phyloP scores from a whole-genome alignment of 2,113 vertebrate genomes.

The Furnarius figulus region DNA sequence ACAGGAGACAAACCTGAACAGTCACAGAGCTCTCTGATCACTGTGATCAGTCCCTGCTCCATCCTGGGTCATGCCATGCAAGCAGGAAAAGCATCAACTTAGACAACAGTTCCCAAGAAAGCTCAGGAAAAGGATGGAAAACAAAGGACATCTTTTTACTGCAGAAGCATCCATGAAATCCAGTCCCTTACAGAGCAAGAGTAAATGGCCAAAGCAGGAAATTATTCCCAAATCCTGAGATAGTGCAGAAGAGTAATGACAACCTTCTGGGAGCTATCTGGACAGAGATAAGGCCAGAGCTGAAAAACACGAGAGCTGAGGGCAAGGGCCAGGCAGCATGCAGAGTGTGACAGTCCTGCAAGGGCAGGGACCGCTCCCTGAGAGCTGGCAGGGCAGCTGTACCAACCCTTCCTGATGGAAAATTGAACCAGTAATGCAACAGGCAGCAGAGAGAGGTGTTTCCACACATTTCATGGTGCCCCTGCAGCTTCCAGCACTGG shows the following conservation, averaged over 20 bases:
- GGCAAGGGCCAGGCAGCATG: neutral
- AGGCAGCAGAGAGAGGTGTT: neutral
- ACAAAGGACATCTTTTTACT: neutral
- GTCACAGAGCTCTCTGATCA: neutral
- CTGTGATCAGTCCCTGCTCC: neutral
- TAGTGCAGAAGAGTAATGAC: too few species aligned
- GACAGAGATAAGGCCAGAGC: neutral
- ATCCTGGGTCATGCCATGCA: neutral
- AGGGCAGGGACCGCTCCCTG: neutral
- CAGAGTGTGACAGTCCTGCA: fast-evolving
- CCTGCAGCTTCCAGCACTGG: neutral
- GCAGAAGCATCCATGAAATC: neutral
- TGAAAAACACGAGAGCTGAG: neutral
- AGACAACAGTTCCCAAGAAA: neutral
- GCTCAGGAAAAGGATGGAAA: neutral
- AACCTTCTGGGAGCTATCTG: neutral
- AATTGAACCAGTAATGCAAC: fast-evolving
- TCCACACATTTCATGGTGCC: neutral
- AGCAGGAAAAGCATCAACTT: neutral
- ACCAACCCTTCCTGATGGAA: neutral
- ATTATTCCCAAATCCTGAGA: neutral
- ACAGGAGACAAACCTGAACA: fast-evolving
- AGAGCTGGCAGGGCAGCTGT: neutral
- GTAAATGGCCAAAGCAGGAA: neutral
- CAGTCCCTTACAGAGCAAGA: neutral